Base-by-base conservation (phyloP, 2,113 vertebrate genomes). In the Chrysemys picta region DNA sequence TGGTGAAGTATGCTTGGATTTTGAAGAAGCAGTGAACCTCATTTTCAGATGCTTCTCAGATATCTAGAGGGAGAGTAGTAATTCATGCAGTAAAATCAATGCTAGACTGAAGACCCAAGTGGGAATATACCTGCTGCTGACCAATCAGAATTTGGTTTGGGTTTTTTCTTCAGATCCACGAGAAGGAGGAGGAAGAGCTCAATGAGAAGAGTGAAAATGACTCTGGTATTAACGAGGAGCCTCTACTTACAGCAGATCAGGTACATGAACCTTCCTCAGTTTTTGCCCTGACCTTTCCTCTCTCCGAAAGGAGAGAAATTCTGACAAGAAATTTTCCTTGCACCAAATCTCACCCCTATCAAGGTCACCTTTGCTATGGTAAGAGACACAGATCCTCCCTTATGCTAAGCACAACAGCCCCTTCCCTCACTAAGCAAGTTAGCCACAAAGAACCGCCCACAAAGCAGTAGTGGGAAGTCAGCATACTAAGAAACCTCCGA, bases 131-230 rank as follows among this genome's bases (percentile, higher is more conserved):
- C 56, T 86, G 78, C 85, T 88, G 81, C 24, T 49, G 54, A 59
- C 42, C 76, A 56, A 49, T 84, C 80, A 62, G 81, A 90, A 53
- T 94, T 83, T 72, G 25, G 22, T 72, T 91, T n/a, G 27, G 56
- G 47, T 45, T 53, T 29, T 86, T 53, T 38, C 82, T 94, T 93
- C 96, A 99, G 99, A 99, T 99, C 93, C 99, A 98, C 10, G 99
- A 99, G 97, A 99, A 99, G 96, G 99, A 99, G 85, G 99, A 99
- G 87, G 99, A 99, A 82, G 99, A 99, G 89, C 99, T 99, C 98
- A 99, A 99, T 8, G 99, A 99, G 97, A 99, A 99, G 97, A 99
- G 99, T 50, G 99, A 99, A 93, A 99, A 99, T 10, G 98, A 98
- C 57, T 99, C 98, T 92, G 99, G 98, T 22, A 98, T 99, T 95